Percentiles rank a stretch among this genome's conserved stretches.
These are phyloP conservation scores for Nothoprocta perdicaria DNA, from an alignment of 2,113 vertebrate genomes.

Conservation along the genomic window DNA sequence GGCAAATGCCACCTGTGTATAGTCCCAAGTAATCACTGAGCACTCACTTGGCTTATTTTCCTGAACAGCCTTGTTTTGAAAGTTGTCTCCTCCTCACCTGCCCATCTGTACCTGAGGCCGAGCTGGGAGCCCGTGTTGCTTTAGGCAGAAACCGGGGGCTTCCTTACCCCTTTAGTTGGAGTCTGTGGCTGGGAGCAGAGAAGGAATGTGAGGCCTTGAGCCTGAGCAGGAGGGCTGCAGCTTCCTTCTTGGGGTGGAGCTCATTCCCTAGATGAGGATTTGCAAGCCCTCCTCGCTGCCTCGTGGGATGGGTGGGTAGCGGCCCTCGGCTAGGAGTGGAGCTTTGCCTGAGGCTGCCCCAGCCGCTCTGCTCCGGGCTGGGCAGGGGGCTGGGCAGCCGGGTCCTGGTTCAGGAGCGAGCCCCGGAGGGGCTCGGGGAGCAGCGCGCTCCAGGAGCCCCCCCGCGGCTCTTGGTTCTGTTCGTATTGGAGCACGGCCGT, in stretches of 20 bases:
- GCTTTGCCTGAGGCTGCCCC: fast-evolving
- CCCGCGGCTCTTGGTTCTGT: fast-evolving
- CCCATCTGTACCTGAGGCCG: background rate
- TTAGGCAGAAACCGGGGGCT: background rate
- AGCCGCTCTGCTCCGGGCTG: fast-evolving
- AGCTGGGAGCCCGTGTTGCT: background rate
- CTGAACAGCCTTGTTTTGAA: slow-evolving; percentile 45
- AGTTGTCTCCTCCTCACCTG: background rate
- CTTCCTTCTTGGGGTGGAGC: fast-evolving
- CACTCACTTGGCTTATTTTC: slow-evolving; percentile 67
- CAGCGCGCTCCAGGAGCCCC: background rate
- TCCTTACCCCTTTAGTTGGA: background rate
- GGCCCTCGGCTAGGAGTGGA: background rate
- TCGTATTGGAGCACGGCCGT: background rate
- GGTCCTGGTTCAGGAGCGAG: no score
- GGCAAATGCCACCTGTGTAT: slow-evolving; percentile 31
- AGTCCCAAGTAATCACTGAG: slow-evolving; percentile 56
- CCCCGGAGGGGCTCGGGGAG: background rate
- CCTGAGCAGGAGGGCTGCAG: fast-evolving
- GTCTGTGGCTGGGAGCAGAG: background rate
- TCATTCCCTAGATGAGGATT: background rate
- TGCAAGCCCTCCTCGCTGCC: background rate
- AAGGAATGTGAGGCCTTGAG: fast-evolving
- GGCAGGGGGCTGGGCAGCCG: background rate
- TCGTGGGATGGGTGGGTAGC: background rate